Evolutionary conservation across 35 echinoderm and acorn worm species (phyloP).

Genomic region (Amphiura filiformis): DNA sequence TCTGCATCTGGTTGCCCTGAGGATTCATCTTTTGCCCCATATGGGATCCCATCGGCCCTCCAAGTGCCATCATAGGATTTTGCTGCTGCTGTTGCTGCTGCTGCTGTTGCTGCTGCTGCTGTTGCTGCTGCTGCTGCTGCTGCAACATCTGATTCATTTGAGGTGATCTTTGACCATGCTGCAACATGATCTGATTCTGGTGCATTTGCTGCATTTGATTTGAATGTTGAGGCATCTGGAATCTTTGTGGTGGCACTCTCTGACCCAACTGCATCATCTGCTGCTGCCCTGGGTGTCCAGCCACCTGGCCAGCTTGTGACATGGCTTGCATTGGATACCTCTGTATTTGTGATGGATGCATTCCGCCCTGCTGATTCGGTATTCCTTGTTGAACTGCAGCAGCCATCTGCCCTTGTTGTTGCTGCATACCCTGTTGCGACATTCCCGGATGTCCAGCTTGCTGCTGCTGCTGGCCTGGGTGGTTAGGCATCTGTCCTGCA

Average conservation of each 20-base stretch:
- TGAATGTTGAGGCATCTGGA: not conserved
- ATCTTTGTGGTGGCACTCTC: constrained; percentile 21
- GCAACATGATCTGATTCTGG: constrained; percentile 3
- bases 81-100: constrained; percentile 25
- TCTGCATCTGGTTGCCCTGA: not conserved
- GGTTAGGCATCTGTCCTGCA: not conserved
- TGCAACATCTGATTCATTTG: constrained; percentile 21
- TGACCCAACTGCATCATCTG: constrained; percentile 36
- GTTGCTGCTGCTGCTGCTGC: constrained; percentile 17
- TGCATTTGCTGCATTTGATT: constrained; percentile 14
- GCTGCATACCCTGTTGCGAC: not conserved
- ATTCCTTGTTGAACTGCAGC: not conserved
- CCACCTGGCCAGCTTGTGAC: not conserved
- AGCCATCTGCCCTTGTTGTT: constrained; percentile 14
- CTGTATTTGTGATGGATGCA: not conserved
- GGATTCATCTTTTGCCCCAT: not conserved
- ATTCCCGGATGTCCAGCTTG: not conserved
- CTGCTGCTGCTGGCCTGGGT: not conserved
- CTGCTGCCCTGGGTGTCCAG: not conserved
- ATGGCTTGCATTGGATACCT: not conserved
- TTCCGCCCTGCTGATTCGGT: not conserved
- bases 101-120: constrained; percentile 27
- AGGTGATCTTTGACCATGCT: constrained; percentile 18
- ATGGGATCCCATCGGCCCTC: not conserved
- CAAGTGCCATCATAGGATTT: not conserved